phyloP scores from a whole-genome alignment of 2,113 vertebrate species.

The Naja naja region DNA sequence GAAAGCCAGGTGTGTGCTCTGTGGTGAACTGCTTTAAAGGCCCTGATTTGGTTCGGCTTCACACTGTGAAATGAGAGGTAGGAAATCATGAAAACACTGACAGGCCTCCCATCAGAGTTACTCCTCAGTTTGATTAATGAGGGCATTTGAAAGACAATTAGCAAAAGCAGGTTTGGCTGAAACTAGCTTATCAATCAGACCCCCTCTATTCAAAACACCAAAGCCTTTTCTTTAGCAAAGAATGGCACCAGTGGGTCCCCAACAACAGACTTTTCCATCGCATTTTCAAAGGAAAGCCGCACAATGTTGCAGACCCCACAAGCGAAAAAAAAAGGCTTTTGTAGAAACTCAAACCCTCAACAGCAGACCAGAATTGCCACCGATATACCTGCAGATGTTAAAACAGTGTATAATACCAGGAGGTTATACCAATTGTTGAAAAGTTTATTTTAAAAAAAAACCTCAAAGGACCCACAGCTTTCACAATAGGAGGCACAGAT shows the following conservation, averaged over 20 bases:
- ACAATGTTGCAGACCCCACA: slow-evolving; percentile 25
- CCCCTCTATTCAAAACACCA: slow-evolving; percentile 79
- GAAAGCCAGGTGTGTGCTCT: slow-evolving; percentile 85
- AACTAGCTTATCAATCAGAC: slow-evolving; percentile 92
- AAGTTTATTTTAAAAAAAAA: background rate
- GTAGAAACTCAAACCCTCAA: background rate
- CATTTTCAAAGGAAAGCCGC: slow-evolving; percentile 23
- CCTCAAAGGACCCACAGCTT: background rate
- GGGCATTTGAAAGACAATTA: slow-evolving; percentile 99
- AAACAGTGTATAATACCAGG: background rate
- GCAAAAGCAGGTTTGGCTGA: slow-evolving; percentile 90
- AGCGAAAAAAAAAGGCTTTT: background rate
- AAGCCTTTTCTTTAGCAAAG: slow-evolving; percentile 53
- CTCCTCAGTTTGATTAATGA: slow-evolving; percentile 91
- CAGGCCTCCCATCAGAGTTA: slow-evolving; percentile 79
- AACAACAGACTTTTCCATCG: slow-evolving; percentile 35
- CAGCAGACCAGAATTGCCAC: background rate
- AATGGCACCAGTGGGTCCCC: slow-evolving; percentile 66
- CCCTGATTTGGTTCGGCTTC: slow-evolving; percentile 74
- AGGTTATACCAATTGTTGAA: background rate
- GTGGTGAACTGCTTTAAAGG: slow-evolving; percentile 78
- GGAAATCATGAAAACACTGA: slow-evolving; percentile 74
- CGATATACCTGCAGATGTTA: slow-evolving; percentile 17
- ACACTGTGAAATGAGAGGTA: slow-evolving; percentile 82
- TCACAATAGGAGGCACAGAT: background rate